Base-by-base conservation (phyloP, 2,113 vertebrate species). In the Cettia cetti region DNA sequence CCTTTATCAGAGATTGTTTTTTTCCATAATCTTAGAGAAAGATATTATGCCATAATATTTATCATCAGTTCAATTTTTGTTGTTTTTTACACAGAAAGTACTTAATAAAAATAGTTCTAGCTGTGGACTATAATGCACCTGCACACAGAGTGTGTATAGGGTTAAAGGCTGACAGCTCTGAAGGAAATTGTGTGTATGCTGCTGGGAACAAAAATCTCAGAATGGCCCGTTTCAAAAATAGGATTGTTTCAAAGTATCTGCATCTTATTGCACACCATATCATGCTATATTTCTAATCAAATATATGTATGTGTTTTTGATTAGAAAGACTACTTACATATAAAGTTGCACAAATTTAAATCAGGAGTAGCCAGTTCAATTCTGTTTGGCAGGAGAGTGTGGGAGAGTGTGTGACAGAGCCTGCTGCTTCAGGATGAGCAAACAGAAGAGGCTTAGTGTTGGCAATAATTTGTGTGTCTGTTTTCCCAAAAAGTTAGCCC, bases 251-350 rank as follows among this genome's bases (percentile, higher is more conserved):
- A 57, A 28, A 66, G 9, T 45, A 15, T 61, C 21, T 4, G 17
- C n/a, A 22, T 87, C 0, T 0, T 78, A 31, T 49, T 70, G 27
- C 44, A 39, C 20, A 45, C 22, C 13, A 16, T 35, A 14, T 75
- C 82, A 18, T 30, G 19, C 44, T 44, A 4, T 35, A 35, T 65
- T 66, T 24, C 28, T 50, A 78, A 91, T 21, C 12, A 76, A 80
- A 66, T 45, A 15, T 4, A 37, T 39, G 1, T 61, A 18, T 52
- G 7, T 7, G 7, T 49, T 93, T 85, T 68, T 3, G 6, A 30
- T 69, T 74, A 84, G 27, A 70, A 96, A 75, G 16, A 35, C 42
- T 63, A 30, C 2, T 6, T 86, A 23, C 6, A 5, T 50, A 39
- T 6, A 24, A 89, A 66, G 16, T 65, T 83, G 59, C 31, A 56